These are phyloP conservation scores for Andricus curvator DNA, from an alignment of 2,888 invertebrate genomes.

Conservation along the genomic window DNA sequence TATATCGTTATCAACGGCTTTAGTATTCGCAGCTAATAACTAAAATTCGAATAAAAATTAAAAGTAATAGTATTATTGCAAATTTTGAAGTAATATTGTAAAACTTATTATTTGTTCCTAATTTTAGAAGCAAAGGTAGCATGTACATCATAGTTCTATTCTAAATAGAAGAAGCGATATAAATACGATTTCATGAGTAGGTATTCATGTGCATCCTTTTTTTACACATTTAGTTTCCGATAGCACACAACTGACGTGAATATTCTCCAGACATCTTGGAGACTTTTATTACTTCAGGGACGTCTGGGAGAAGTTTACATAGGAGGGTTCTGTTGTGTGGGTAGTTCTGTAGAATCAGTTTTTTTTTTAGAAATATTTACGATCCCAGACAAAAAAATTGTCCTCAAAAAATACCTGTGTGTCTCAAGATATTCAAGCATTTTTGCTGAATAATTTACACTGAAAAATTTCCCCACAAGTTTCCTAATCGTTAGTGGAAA, in stretches of 20 bases:
- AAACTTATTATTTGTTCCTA: neutral
- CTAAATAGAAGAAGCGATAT: neutral
- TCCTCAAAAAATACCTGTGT: neutral
- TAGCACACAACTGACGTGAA: conserved; percentile 24
- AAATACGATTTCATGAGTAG: neutral
- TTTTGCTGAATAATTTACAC: neutral
- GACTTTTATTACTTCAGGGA: conserved; percentile 32
- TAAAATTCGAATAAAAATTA: too few species aligned
- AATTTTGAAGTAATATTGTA: neutral
- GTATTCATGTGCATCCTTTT: neutral
- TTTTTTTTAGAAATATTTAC: neutral
- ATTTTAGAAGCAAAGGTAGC: neutral
- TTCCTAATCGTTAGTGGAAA: neutral
- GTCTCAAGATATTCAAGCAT: neutral
- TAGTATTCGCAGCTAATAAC: too few species aligned
- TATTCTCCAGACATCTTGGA: conserved; percentile 26
- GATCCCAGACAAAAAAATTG: neutral
- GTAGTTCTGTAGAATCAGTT: neutral
- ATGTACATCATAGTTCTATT: neutral
- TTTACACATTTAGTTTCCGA: conserved; percentile 24
- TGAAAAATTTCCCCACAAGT: neutral
- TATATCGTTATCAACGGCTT: too few species aligned
- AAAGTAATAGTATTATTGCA: neutral
- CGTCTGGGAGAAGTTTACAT: conserved; percentile 22
- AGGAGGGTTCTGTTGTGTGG: neutral